Conservation (phyloP, 2,888 invertebrate species). For the Parapristionchus giblindavisi region DNA sequence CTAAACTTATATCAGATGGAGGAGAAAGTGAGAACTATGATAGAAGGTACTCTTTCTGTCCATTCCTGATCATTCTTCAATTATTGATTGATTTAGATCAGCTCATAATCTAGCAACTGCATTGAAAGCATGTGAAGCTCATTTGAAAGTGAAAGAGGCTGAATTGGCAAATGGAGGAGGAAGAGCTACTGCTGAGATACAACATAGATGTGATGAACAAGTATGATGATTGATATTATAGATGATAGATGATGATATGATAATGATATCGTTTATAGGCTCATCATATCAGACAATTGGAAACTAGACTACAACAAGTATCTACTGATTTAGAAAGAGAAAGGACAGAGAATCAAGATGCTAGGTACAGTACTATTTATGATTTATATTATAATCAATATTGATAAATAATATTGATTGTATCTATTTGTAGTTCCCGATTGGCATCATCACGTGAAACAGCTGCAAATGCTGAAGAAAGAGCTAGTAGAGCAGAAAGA, state of each 20-base stretch:
- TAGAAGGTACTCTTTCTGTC: constrained; percentile 39
- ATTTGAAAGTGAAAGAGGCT: background rate
- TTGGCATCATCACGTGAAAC: constrained; percentile 10
- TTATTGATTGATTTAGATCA: constrained; percentile 43
- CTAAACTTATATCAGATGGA: constrained; percentile 42
- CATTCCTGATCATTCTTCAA: background rate
- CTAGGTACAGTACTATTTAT: background rate
- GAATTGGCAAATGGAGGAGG: constrained; percentile 20
- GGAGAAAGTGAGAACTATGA: constrained; percentile 46
- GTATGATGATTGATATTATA: background rate
- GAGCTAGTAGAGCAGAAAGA: constrained; percentile 38
- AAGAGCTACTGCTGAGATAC: constrained; percentile 5
- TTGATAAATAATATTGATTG: too few relatives aligned
- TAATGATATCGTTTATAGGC: background rate
- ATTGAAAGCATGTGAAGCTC: constrained; percentile 13
- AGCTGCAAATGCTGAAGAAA: constrained; percentile 28
- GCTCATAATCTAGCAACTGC: constrained; percentile 47
- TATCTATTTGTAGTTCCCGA: constrained; percentile 16
- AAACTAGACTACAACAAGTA: constrained; percentile 9
- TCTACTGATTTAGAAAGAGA: constrained; percentile 14
- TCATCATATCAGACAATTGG: constrained; percentile 15
- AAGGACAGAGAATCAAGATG: constrained; percentile 8
- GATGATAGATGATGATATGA: background rate
- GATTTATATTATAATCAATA: background rate
- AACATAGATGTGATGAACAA: constrained; percentile 14